A percentile compares a stretch with the other conserved stretches of the same genome.
phyloP scores from a whole-genome alignment of 2,888 invertebrate genomes.

The Epistrophe eligans region DNA sequence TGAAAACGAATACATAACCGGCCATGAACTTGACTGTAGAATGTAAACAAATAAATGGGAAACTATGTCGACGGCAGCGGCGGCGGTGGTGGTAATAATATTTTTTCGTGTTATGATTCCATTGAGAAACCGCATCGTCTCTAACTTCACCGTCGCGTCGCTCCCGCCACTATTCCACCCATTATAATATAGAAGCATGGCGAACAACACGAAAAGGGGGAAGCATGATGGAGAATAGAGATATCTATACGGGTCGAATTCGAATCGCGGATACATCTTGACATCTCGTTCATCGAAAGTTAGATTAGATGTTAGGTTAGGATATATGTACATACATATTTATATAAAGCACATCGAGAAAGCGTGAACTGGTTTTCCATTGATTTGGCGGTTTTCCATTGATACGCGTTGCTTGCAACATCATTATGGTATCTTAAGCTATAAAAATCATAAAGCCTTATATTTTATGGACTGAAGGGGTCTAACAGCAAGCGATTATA shows the following conservation, averaged over 20 bases:
- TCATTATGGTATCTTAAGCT: neutral
- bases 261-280: constrained; percentile 42
- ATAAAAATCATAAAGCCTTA: neutral
- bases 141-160: constrained; percentile 5
- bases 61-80: constrained; percentile 70
- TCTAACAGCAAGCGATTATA: neutral
- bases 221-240: neutral
- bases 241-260: constrained; percentile 33
- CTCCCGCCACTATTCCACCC: constrained; percentile 37
- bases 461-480: constrained; percentile 18
- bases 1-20: constrained; percentile 76
- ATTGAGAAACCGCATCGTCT: constrained; percentile 60
- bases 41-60: constrained; percentile 76
- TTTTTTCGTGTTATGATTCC: constrained; percentile 48
- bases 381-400: constrained; percentile 37
- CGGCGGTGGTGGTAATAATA: constrained; percentile 29
- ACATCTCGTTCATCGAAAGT: constrained; percentile 62
- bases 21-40: constrained; percentile 77
- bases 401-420: constrained; percentile 10
- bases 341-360: constrained; percentile 45
- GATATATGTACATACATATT: too few species aligned
- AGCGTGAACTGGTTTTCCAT: constrained; percentile 62
- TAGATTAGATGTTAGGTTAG: constrained; percentile 32
- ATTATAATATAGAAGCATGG: neutral
- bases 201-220: constrained; percentile 23